Conservation (phyloP, 2,113 vertebrate genomes). For the Miniopterus natalensis region DNA sequence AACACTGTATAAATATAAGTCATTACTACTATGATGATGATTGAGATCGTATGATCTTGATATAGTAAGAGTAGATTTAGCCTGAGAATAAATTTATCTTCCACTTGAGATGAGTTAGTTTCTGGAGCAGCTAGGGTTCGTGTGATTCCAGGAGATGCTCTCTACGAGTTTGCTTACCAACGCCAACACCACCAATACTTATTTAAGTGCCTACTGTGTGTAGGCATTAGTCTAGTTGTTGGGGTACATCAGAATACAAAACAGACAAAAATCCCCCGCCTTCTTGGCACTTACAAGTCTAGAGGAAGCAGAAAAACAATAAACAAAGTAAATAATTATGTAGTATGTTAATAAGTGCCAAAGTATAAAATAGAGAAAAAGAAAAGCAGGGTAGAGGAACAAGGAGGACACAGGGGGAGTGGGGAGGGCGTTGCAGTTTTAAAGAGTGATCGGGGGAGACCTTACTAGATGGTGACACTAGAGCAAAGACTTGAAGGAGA, state of each 20-base stretch:
- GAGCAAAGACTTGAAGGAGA: neutral
- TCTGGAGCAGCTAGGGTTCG: neutral
- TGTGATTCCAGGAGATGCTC: neutral
- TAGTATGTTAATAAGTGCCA: neutral
- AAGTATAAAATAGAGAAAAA: neutral
- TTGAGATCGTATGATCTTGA: neutral
- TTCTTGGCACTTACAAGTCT: neutral
- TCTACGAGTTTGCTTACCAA: neutral
- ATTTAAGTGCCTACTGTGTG: neutral
- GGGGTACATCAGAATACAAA: neutral
- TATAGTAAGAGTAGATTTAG: neutral
- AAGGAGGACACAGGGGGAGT: neutral
- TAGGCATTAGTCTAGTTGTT: neutral
- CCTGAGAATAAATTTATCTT: slow-evolving; percentile 39
- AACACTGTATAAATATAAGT: neutral
- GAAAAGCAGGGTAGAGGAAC: neutral
- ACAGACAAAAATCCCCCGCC: neutral
- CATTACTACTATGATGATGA: neutral
- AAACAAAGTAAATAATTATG: neutral
- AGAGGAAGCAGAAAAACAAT: neutral
- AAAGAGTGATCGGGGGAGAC: neutral
- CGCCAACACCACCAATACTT: neutral
- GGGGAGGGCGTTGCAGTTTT: neutral
- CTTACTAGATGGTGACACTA: neutral
- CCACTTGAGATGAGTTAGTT: neutral